A percentile compares a stretch with the other conserved stretches of the same genome.
Conservation (phyloP, 2,797 vertebrate genomes). For the Kryptopterus vitreolus region DNA sequence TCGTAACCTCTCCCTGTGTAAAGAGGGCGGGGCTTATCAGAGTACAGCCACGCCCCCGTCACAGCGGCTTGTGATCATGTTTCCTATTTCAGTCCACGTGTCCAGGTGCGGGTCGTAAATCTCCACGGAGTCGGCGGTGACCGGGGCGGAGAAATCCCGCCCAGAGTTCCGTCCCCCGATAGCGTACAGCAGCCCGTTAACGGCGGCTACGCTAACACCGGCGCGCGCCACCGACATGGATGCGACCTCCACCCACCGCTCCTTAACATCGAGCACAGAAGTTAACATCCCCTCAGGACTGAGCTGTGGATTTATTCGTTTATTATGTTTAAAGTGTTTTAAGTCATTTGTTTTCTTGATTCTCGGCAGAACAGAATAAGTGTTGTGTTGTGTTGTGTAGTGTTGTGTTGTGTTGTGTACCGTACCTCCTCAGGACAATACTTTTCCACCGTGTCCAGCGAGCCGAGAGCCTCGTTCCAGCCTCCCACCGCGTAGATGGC, state of each 20-base stretch:
- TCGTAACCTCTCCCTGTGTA: not conserved
- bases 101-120: constrained; percentile 95
- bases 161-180: constrained; percentile 87
- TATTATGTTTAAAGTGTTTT: not conserved
- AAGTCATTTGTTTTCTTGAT: not conserved
- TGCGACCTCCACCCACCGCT: constrained; percentile 93
- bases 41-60: constrained; percentile 94
- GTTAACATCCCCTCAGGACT: not conserved
- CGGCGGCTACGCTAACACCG: constrained; percentile 87
- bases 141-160: constrained; percentile 90
- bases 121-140: constrained; percentile 94
- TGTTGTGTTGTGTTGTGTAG: no score
- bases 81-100: constrained; percentile 92
- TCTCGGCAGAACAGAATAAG: not conserved
- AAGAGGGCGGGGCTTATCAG: constrained; percentile 61
- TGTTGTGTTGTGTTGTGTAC: no score
- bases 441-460: constrained; percentile 90
- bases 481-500: constrained; percentile 93
- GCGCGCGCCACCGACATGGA: constrained; percentile 89
- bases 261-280: constrained; percentile 68
- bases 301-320: not conserved
- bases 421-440: constrained; percentile 93
- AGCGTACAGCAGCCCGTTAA: constrained; percentile 92
- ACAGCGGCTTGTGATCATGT: constrained; percentile 98
- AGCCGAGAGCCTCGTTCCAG: constrained; percentile 91